These are phyloP conservation scores for Dryomyza anilis DNA, from an alignment of 2,888 invertebrate genomes.

Conservation along the genomic window DNA sequence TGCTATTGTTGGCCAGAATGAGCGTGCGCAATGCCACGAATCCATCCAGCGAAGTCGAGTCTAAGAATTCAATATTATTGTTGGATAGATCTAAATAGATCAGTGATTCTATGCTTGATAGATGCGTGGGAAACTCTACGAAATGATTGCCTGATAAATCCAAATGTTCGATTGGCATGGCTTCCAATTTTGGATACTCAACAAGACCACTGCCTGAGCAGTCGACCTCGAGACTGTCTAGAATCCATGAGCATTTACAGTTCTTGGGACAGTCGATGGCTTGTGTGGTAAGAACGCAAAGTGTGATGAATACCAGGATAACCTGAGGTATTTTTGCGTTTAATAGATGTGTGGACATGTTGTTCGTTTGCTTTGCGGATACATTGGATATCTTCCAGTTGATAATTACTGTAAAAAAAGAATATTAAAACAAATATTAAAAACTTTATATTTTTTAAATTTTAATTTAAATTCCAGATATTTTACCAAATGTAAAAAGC, in stretches of 20 bases:
- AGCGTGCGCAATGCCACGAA: constrained; percentile 66
- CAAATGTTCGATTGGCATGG: constrained; percentile 64
- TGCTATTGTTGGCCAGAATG: constrained; percentile 69
- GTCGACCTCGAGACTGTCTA: constrained; percentile 54
- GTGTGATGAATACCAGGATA: background rate
- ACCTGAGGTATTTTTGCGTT: too few species aligned
- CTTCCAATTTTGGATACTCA: constrained; percentile 47
- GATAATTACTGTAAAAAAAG: too few species aligned
- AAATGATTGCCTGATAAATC: constrained; percentile 71
- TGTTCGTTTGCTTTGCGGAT: too few species aligned
- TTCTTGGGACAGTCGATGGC: constrained; percentile 48
- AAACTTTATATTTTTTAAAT: too few species aligned
- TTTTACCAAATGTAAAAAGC: too few species aligned
- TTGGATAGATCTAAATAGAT: constrained; percentile 64
- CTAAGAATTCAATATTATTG: constrained; percentile 65
- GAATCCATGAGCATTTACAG: constrained; percentile 54
- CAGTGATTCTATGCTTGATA: constrained; percentile 64
- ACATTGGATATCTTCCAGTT: too few species aligned
- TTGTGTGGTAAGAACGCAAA: background rate
- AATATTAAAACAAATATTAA: too few species aligned
- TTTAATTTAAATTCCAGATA: too few species aligned
- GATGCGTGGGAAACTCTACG: constrained; percentile 63
- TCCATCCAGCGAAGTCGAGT: constrained; percentile 62
- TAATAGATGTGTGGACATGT: too few species aligned
- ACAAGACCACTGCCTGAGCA: constrained; percentile 48